Percentiles rank a stretch among this genome's conserved stretches.
phyloP scores from a whole-genome alignment of 2,113 vertebrate genomes.

The Albula goreensis region DNA sequence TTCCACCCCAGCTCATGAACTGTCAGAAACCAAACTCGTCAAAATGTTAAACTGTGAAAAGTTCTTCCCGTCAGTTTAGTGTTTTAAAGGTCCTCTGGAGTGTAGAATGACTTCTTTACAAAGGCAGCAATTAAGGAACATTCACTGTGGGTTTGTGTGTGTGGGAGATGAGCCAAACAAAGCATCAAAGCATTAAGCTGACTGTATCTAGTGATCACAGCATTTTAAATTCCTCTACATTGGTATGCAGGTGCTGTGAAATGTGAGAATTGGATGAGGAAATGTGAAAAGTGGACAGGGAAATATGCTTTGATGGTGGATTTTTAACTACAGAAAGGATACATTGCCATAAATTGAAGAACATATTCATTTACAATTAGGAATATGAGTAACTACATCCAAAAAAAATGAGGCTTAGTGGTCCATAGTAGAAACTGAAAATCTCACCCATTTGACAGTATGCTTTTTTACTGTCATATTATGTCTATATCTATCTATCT shows the following conservation, averaged over 20 bases:
- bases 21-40: no score
- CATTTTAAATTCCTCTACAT: not conserved
- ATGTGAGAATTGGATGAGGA: not conserved
- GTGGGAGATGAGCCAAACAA: not conserved
- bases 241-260: not conserved
- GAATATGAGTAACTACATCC: not conserved
- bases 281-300: not conserved
- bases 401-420: not conserved
- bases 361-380: not conserved
- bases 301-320: not conserved
- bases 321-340: not conserved
- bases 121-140: not conserved
- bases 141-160: not conserved
- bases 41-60: no score
- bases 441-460: not conserved
- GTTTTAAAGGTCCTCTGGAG: not conserved
- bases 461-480: not conserved
- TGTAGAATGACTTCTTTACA: not conserved
- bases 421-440: not conserved
- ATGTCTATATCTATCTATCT: not conserved
- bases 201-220: not conserved
- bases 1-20: not conserved
- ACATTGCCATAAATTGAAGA: not conserved
- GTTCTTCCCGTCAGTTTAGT: not conserved
- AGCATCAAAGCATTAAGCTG: not conserved